phyloP scores from a whole-genome alignment of 2,113 vertebrate species.

The Heteronetta atricapilla region DNA sequence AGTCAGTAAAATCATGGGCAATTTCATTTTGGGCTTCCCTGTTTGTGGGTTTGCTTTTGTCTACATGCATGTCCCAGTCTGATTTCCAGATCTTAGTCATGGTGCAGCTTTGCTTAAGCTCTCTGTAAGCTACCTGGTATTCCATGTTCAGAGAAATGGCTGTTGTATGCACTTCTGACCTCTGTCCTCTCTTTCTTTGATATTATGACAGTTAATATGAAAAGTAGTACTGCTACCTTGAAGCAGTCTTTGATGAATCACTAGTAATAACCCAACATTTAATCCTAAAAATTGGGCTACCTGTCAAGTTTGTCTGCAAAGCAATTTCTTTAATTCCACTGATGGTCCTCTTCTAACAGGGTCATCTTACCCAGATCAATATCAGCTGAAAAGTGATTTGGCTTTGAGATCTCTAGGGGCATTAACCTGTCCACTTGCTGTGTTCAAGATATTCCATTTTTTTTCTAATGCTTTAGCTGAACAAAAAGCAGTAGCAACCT shows the following conservation, averaged over 20 bases:
- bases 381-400: slow-evolving; percentile 45
- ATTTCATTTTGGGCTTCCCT: background rate
- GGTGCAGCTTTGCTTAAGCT: background rate
- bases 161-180: background rate
- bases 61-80: background rate
- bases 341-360: slow-evolving; percentile 18
- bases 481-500: background rate
- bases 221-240: background rate
- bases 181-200: background rate
- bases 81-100: background rate
- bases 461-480: background rate
- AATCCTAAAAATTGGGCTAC: slow-evolving; percentile 38
- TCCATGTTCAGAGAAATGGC: background rate
- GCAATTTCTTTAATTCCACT: slow-evolving; percentile 50
- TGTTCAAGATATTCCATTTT: slow-evolving; percentile 22
- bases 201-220: slow-evolving; percentile 18
- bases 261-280: slow-evolving; percentile 37
- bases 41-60: background rate
- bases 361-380: slow-evolving; percentile 37
- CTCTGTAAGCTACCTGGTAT: background rate
- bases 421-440: background rate
- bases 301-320: slow-evolving; percentile 44
- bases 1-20: background rate
- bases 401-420: slow-evolving; percentile 19
- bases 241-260: slow-evolving; percentile 40